These are phyloP conservation scores for Chelidonichthys spinosus DNA, from an alignment of 2,797 vertebrate species.

Conservation along the genomic window DNA sequence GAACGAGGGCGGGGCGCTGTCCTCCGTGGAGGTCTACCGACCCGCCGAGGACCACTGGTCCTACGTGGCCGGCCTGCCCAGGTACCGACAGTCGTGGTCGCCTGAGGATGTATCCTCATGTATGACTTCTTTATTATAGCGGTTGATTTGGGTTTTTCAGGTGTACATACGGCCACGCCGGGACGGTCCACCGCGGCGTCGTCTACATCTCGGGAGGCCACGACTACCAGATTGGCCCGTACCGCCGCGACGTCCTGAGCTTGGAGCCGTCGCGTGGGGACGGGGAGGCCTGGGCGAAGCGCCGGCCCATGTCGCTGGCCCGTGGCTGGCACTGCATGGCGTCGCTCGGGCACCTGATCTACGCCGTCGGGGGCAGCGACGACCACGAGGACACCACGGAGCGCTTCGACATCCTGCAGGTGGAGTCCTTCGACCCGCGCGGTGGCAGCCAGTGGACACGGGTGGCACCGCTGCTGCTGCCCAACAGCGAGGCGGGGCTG, in stretches of 20 bases:
- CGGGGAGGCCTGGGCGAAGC: conserved; percentile 87
- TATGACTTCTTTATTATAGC: background rate
- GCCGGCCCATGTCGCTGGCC: conserved; percentile 89
- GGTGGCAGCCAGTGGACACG: conserved; percentile 91
- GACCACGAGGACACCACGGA: conserved; percentile 92
- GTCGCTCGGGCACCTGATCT: conserved; percentile 89
- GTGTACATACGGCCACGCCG: conserved; percentile 94
- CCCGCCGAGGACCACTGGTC: conserved; percentile 92
- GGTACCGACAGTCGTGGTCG: conserved; percentile 73
- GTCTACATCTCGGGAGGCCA: conserved; percentile 96
- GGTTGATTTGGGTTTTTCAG: conserved; percentile 65
- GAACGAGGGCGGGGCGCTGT: conserved; percentile 90
- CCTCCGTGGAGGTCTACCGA: conserved; percentile 92
- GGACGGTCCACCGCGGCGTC: conserved; percentile 89
- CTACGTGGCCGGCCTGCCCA: conserved; percentile 91
- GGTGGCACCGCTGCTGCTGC: conserved; percentile 87
- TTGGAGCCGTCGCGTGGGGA: conserved; percentile 81
- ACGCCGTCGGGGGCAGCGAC: conserved; percentile 92
- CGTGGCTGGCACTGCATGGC: conserved; percentile 98
- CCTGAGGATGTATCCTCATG: background rate
- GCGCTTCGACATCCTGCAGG: conserved; percentile 92
- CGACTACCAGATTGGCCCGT: conserved; percentile 94
- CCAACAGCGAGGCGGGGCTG: conserved; percentile 93
- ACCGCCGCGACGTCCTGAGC: conserved; percentile 92
- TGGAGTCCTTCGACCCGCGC: conserved; percentile 91